Conservation (phyloP, 2,888 invertebrate genomes). For the Chymomyza amoena region DNA sequence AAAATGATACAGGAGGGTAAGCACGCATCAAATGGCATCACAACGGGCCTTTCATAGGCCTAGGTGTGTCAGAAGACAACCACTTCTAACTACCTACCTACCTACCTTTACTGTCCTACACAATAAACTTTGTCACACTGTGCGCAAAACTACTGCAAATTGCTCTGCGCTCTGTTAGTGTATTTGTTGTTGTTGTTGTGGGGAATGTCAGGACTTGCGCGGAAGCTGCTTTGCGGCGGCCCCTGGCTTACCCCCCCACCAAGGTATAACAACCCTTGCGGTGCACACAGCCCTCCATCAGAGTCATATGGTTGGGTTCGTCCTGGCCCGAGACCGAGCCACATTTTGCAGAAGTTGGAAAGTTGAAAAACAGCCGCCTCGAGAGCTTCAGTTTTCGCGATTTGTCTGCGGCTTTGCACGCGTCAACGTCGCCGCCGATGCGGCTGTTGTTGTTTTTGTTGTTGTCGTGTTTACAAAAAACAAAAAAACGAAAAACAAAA, state of each 20-base stretch:
- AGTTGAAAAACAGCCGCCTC: slow-evolving; percentile 28
- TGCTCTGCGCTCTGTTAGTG: slow-evolving; percentile 20
- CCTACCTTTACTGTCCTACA: too few species aligned
- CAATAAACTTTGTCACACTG: slow-evolving; percentile 21
- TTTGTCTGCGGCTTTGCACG: slow-evolving; percentile 55
- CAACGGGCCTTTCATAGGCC: too few species aligned
- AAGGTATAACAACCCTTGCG: slow-evolving; percentile 38
- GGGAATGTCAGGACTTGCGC: slow-evolving; percentile 57
- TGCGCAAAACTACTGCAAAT: slow-evolving; percentile 7
- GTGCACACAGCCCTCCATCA: slow-evolving; percentile 1
- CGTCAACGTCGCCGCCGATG: slow-evolving; percentile 18
- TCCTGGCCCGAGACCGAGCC: slow-evolving; percentile 23
- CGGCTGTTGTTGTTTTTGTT: slow-evolving; percentile 10
- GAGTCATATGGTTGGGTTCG: slow-evolving; percentile 34
- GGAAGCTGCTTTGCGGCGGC: slow-evolving; percentile 53
- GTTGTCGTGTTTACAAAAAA: slow-evolving; percentile 28
- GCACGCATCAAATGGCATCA: too few species aligned
- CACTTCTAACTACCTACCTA: too few species aligned
- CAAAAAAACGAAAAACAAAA: background rate
- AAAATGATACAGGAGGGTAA: too few species aligned
- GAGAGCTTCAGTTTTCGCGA: slow-evolving; percentile 43
- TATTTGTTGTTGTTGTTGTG: background rate
- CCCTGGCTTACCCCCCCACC: background rate
- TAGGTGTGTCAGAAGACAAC: too few species aligned
- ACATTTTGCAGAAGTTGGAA: slow-evolving; percentile 22